A percentile compares a stretch with the other conserved stretches of the same genome.
Evolutionary conservation across 1,140 invertebrate species (phyloP).

Genomic region (Pseudachorutes palmiensis): DNA sequence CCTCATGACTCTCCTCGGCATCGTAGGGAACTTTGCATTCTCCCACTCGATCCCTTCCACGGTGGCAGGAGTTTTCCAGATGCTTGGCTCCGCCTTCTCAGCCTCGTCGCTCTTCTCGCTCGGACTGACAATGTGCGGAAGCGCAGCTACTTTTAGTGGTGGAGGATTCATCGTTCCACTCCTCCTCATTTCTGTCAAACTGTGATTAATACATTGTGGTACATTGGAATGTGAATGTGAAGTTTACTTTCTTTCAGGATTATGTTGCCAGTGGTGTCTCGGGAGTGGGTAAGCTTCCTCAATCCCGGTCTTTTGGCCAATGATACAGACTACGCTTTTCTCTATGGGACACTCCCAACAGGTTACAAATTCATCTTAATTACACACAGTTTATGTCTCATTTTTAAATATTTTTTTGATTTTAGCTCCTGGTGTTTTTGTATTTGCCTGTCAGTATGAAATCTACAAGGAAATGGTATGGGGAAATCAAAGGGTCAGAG

Average conservation of each 20-base stretch:
- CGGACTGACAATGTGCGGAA: conserved; percentile 87
- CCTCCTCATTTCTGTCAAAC: conserved; percentile 79
- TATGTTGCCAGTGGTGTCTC: conserved; percentile 73
- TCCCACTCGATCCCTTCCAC: conserved; percentile 64
- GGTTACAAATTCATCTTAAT: neutral
- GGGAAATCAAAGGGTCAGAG: conserved; percentile 14
- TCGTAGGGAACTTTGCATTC: conserved; percentile 75
- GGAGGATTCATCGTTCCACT: conserved; percentile 68
- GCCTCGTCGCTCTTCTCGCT: conserved; percentile 82
- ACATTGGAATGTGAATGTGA: too few relatives aligned
- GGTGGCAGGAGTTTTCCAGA: conserved; percentile 60
- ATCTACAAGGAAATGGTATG: conserved; percentile 75
- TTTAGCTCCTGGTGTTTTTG: conserved; percentile 79
- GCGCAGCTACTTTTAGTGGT: conserved; percentile 66
- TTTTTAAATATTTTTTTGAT: neutral
- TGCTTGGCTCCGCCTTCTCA: conserved; percentile 79
- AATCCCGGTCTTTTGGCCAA: conserved; percentile 57
- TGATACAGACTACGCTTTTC: conserved; percentile 80
- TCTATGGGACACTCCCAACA: conserved; percentile 86
- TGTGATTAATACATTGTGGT: conserved; percentile 58
- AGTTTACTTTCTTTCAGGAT: conserved; percentile 51
- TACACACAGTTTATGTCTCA: neutral
- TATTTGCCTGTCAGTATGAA: conserved; percentile 82
- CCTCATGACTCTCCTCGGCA: conserved; percentile 85
- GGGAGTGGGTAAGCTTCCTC: conserved; percentile 71